Percentiles rank a stretch among this genome's conserved stretches.
Conservation (phyloP, 2,113 vertebrate genomes). For the Podiceps cristatus region DNA sequence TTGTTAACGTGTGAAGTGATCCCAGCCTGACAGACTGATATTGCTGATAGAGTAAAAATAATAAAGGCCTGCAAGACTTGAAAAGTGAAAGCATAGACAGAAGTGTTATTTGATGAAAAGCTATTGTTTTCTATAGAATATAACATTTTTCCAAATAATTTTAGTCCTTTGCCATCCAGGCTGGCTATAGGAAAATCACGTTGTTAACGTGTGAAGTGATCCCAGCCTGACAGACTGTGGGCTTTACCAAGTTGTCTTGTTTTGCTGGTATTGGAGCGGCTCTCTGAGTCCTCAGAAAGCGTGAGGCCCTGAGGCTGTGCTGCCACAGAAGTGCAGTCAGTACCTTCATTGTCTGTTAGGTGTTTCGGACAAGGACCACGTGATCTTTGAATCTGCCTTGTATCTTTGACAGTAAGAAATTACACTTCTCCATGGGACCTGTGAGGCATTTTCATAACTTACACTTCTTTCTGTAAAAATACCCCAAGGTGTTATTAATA, state of each 20-base stretch:
- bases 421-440: background rate
- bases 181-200: background rate
- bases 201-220: background rate
- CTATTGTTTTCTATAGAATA: background rate
- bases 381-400: background rate
- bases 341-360: background rate
- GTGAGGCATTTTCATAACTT: background rate
- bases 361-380: background rate
- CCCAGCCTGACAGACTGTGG: too few relatives aligned
- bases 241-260: background rate
- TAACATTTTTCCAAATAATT: background rate
- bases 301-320: background rate
- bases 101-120: background rate
- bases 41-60: too few relatives aligned
- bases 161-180: background rate
- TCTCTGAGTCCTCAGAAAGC: background rate
- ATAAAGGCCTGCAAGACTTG: too few relatives aligned
- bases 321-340: background rate
- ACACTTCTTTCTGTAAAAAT: background rate
- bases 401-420: background rate
- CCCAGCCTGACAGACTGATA: too few relatives aligned
- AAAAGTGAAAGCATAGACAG: background rate
- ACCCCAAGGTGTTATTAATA: background rate
- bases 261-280: background rate
- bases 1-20: background rate